Percentiles rank a stretch among this genome's conserved stretches.
phyloP scores from a whole-genome alignment of 2,113 vertebrate genomes.

The Cervus canadensis region DNA sequence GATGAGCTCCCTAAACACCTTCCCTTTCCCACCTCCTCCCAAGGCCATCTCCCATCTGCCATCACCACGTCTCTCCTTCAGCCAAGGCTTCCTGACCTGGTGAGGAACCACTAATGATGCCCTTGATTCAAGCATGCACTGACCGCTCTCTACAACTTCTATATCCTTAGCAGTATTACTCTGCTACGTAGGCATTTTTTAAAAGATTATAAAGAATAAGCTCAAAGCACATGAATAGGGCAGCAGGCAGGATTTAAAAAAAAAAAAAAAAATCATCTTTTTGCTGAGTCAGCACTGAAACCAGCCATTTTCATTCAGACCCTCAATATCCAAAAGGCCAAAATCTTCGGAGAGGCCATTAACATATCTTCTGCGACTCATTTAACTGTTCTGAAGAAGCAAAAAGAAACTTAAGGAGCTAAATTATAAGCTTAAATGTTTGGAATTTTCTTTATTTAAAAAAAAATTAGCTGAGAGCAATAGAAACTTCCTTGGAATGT shows the following conservation, averaged over 20 bases:
- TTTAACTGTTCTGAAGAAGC: not conserved
- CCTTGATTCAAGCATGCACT: not conserved
- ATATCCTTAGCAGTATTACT: not conserved
- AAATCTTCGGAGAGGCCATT: constrained; percentile 10
- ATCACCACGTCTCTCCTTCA: not conserved
- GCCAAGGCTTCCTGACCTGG: not conserved
- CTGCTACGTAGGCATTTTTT: not conserved
- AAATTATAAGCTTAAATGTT: constrained; percentile 30
- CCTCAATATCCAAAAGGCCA: constrained; percentile 40
- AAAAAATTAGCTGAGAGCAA: not conserved
- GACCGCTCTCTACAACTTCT: not conserved
- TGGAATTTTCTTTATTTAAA: not conserved
- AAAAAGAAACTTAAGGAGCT: not conserved
- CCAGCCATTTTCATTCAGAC: constrained; percentile 49
- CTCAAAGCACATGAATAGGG: not conserved
- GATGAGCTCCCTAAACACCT: not conserved
- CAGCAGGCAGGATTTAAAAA: not conserved
- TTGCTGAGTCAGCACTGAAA: constrained; percentile 45
- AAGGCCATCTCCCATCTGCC: fast-evolving
- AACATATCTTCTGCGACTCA: not conserved
- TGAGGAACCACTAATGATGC: not conserved
- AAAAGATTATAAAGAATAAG: not conserved
- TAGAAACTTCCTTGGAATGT: not conserved
- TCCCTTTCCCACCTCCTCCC: not conserved
- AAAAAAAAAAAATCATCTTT: not conserved